These are phyloP conservation scores for Polyodon spathula DNA, from an alignment of 2,113 vertebrate genomes.

Conservation along the genomic window DNA sequence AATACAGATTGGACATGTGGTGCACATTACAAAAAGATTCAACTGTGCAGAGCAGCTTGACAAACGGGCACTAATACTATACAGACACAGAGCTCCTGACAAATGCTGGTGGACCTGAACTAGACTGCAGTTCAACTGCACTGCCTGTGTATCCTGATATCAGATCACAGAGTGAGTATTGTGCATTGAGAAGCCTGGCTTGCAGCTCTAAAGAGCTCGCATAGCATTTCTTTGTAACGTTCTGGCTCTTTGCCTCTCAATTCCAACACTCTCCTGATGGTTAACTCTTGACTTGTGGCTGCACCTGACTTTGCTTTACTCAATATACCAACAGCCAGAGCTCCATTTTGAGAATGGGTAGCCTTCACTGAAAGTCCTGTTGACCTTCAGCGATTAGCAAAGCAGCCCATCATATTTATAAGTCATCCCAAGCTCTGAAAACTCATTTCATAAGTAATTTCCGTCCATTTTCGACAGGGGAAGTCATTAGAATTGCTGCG, in stretches of 20 bases:
- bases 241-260: constrained; percentile 15
- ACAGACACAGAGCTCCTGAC: no score
- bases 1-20: no score
- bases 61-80: no score
- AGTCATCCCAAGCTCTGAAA: constrained; percentile 27
- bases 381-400: constrained; percentile 31
- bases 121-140: no score
- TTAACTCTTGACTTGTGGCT: constrained; percentile 8
- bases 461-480: constrained; percentile 27
- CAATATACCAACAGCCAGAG: constrained; percentile 19
- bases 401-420: constrained; percentile 29
- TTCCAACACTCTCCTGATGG: constrained; percentile 9
- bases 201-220: background rate
- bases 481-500: constrained; percentile 40
- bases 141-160: background rate
- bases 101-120: no score
- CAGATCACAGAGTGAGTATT: background rate
- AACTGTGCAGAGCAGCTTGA: no score
- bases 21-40: no score
- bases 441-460: constrained; percentile 44
- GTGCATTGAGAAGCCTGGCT: background rate
- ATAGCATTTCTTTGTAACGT: constrained; percentile 6
- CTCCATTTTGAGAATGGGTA: constrained; percentile 15
- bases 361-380: constrained; percentile 24
- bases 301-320: constrained; percentile 15